Evolutionary conservation across 1,140 invertebrate species (phyloP), one percentile per base, ranked within the genome.

Genomic region (Chironomus tepperi): DNA sequence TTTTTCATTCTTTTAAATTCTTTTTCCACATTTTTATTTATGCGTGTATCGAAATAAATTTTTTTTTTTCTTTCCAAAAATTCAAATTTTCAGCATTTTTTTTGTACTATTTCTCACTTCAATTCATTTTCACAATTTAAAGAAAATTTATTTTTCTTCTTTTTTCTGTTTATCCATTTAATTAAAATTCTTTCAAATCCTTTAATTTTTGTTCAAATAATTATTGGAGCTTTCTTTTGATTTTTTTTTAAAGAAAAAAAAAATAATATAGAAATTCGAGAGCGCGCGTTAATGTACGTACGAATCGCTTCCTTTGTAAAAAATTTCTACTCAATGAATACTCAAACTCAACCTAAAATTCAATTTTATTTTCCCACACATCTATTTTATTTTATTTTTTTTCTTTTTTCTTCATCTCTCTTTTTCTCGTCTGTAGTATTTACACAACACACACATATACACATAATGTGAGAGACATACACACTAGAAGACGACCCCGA

Each of bases 241-340:
- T 57, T 57, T 12, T 57, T 57, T 57, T 57, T 57, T 10, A 2
- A 57, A n/a, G 7, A 57, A 57, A 7, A 57, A 57, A 2, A 57
- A 57, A 70, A 70, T 21, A 19, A 18, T 18, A 70, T 18, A 70
- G 19, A 70, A 70, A 18, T 70, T 70, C 65, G 65, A 70, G 65
- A 70, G 65, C 65, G 65, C 65, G 65, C 65, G 24, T 34, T 9
- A 70, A 70, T 16, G 65, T 70, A 70, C 65, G 65, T 70, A 70
- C 65, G 18, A 16, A 19, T 70, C 9, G 65, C 65, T 70, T 70
- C 65, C 65, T 70, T 70, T 70, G 65, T 70, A 70, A 70, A 70
- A 70, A 70, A 70, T 70, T 70, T 70, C 65, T 70, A 70, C 65
- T 70, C 15, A 70, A 70, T 70, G 65, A 70, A 70, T 70, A 70